Percentiles rank a stretch among this genome's conserved stretches.
Conservation (phyloP, 92 coral and sea anemone genomes). For the Virgularia gustaviana region DNA sequence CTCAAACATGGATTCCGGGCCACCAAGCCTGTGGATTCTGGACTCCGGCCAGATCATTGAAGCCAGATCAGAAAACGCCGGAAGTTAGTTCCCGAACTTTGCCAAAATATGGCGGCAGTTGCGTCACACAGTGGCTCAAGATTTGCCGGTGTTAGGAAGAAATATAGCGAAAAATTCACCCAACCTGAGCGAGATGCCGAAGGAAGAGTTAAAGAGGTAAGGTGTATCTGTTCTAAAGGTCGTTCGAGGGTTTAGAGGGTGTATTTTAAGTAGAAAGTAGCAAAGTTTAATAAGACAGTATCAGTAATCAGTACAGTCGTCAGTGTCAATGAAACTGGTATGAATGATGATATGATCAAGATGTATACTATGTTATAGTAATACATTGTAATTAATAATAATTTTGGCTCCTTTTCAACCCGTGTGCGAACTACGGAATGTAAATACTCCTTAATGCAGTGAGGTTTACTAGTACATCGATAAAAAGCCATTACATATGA, state of each 20-base stretch:
- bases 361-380: neutral
- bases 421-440: too few relatives aligned
- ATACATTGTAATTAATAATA: too few relatives aligned
- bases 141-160: constrained; percentile 87
- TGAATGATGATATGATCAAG: neutral
- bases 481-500: too few relatives aligned
- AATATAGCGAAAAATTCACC: constrained; percentile 88
- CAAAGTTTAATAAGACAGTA: neutral
- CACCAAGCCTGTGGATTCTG: too few relatives aligned
- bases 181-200: constrained; percentile 95
- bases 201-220: constrained; percentile 83
- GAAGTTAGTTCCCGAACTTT: too few relatives aligned
- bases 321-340: neutral
- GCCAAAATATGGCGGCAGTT: constrained; percentile 92
- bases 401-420: too few relatives aligned
- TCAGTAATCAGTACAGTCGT: neutral
- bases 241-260: neutral
- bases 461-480: too few relatives aligned
- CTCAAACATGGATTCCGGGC: too few relatives aligned
- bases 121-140: constrained; percentile 62
- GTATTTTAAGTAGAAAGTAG: neutral
- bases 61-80: too few relatives aligned
- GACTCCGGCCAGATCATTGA: too few relatives aligned
- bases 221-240: neutral
- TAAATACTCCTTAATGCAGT: too few relatives aligned